Evolutionary conservation across 2,113 vertebrate genomes (phyloP), one percentile per base, ranked within the genome.

Genomic region (Nothocercus julius): DNA sequence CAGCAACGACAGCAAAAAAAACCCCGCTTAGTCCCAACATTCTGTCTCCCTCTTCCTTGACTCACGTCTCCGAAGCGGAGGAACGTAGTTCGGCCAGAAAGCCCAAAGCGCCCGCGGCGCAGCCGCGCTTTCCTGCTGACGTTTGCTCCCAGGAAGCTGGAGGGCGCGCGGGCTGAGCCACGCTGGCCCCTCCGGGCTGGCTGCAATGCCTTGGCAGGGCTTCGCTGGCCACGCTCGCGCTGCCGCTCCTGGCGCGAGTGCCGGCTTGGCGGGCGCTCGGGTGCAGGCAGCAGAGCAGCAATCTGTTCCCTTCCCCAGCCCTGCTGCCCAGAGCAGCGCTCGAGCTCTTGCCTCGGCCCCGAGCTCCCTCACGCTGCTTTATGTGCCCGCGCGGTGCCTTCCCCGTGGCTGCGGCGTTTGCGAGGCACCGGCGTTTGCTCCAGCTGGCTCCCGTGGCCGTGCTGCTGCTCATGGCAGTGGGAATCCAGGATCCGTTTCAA

Each of bases 261-360:
- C 92, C 92, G 93, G 38, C 69, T 82, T 85, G 92, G 92, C 93
- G 63, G 80, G 80, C 0, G 1, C 54, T 92, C 80, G 28, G 77
- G 81, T 94, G 95, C 74, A 77, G 89, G 94, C 88, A 93, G 82
- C 89, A 85, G 89, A 92, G 89, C 76, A 85, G 90, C 96, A 97
- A 96, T 96, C 96, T 96, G 96, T 92, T 97, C 92, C 9, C 27
- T 87, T 92, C 47, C 54, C 81, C 69, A 86, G 40, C 79, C 90
- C 62, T 89, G 64, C 91, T 84, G 87, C 82, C 94, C 64, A 9
- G 27, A 91, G 92, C 85, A 92, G 89, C 72, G 72, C 86, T 45
- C 13, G 87, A 90, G 85, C 66, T 96, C 80, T 85, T 63, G 19
- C 80, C 82, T 13, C 62, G 74, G 87, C 63, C 74, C 85, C 64